phyloP scores from a whole-genome alignment of 2,113 vertebrate species.

The Sinocyclocheilus maitianheensis region DNA sequence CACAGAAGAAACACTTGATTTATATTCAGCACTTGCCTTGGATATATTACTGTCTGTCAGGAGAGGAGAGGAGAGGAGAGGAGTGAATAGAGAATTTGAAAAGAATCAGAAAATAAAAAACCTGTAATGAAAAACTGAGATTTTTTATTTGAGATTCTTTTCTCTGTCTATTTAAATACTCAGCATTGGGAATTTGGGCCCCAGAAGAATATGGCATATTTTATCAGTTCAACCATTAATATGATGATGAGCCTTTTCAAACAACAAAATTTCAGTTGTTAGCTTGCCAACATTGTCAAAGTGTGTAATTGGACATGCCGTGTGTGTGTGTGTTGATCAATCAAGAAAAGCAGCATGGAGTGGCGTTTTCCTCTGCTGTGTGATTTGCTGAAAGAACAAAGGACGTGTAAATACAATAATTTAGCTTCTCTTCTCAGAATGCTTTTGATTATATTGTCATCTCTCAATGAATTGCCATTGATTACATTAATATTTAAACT shows the following conservation, averaged over 20 bases:
- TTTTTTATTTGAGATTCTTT: not conserved
- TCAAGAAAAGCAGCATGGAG: not conserved
- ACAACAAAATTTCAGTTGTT: not conserved
- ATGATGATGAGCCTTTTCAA: slow-evolving; percentile 15
- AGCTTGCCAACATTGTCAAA: not conserved
- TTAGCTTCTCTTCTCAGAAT: not conserved
- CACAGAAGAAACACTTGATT: slow-evolving; percentile 6
- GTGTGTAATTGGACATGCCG: not conserved
- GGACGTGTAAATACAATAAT: slow-evolving; percentile 10
- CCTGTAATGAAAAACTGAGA: slow-evolving; percentile 10
- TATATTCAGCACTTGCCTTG: slow-evolving; percentile 16
- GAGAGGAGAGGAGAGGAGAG: not conserved
- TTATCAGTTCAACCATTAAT: slow-evolving; percentile 11
- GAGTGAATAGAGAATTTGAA: not conserved
- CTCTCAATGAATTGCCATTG: slow-evolving; percentile 27
- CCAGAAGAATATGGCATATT: not conserved
- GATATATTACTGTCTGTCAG: not conserved
- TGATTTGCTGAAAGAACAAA: slow-evolving; percentile 5
- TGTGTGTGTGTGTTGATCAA: not conserved
- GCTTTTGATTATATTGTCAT: not conserved
- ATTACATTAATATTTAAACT: slow-evolving; percentile 31
- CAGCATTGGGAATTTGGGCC: not conserved
- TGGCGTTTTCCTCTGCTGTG: not conserved
- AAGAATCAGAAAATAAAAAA: not conserved
- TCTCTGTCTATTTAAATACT: not conserved